A percentile compares a stretch with the other conserved stretches of the same genome.
These are phyloP conservation scores for Palythoa grandiflora DNA, from an alignment of 92 coral and sea anemone species.

Conservation along the genomic window DNA sequence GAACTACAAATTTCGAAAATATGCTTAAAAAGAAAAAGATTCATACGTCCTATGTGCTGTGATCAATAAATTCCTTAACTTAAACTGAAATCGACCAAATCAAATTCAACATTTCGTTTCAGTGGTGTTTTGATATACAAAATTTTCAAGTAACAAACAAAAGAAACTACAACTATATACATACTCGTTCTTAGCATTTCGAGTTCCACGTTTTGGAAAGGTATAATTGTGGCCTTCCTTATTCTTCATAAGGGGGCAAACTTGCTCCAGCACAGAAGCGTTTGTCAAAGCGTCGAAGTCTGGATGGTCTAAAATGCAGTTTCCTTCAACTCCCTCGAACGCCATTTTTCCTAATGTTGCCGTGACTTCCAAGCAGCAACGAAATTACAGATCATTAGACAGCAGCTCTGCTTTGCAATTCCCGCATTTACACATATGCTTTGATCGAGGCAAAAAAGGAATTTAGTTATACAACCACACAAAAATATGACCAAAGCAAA, in stretches of 20 bases:
- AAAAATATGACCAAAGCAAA: no score
- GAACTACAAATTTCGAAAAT: no score
- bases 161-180: no score
- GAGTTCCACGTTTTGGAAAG: conserved; percentile 11
- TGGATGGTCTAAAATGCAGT: conserved; percentile 45
- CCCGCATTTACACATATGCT: conserved; percentile 40
- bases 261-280: conserved; percentile 54
- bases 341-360: conserved; percentile 48
- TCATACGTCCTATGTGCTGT: not conserved
- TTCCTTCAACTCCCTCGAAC: conserved; percentile 56
- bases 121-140: no score
- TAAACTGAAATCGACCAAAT: no score
- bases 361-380: conserved; percentile 56
- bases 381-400: conserved; percentile 43
- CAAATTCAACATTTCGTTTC: no score
- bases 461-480: no score
- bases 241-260: conserved; percentile 58
- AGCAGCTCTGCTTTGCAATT: not conserved
- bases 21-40: no score
- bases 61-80: no score
- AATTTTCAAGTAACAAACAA: no score
- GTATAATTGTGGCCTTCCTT: conserved; percentile 59
- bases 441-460: no score
- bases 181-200: conserved; percentile 44
- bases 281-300: conserved; percentile 63